Conservation (phyloP, 2,113 vertebrate genomes). For the Syrrhaptes paradoxus region DNA sequence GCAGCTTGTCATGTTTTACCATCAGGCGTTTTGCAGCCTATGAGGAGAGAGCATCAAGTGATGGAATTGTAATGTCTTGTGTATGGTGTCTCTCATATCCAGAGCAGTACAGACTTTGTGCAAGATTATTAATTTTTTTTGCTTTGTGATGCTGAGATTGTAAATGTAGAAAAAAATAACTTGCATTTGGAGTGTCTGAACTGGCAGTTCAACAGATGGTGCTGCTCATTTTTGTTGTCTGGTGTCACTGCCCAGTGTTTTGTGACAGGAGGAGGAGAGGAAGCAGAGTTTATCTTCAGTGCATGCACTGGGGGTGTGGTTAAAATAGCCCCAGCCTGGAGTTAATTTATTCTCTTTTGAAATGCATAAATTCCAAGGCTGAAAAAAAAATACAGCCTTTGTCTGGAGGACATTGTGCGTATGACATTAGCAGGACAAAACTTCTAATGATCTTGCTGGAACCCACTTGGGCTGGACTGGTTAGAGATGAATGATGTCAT, state of each 20-base stretch:
- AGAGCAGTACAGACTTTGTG: background rate
- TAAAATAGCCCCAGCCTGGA: background rate
- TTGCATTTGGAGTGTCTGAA: background rate
- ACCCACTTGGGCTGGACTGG: background rate
- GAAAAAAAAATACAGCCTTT: background rate
- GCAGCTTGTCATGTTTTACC: background rate
- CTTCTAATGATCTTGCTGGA: background rate
- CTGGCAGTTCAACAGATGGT: background rate
- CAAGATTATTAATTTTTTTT: background rate
- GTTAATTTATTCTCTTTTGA: background rate
- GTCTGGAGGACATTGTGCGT: background rate
- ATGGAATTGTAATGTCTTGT: background rate
- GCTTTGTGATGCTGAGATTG: background rate
- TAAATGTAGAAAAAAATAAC: background rate
- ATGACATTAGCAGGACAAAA: constrained; percentile 52
- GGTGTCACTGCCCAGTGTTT: background rate
- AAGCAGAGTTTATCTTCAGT: background rate
- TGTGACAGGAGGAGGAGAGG: background rate
- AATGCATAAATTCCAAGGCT: background rate
- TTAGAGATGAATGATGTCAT: constrained; percentile 27
- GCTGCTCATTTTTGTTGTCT: background rate
- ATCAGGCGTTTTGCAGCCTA: background rate
- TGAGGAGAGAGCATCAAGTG: background rate
- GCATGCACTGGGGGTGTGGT: background rate
- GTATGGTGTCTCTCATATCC: background rate